Base-by-base conservation (phyloP, 2,113 vertebrate genomes). In the Sardina pilchardus region DNA sequence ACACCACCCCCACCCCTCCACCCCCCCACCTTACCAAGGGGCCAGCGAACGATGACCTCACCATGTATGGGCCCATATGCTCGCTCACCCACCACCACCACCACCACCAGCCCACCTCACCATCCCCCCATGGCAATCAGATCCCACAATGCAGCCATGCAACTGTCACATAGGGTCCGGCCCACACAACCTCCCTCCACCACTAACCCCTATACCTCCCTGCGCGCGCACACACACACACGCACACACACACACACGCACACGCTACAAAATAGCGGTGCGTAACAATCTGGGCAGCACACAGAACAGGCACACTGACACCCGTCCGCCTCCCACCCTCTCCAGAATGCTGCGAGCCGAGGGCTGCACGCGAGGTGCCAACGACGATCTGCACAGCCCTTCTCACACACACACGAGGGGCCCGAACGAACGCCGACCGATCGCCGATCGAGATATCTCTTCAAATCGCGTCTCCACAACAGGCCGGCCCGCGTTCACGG, bases 31-130 rank as follows among this genome's bases (percentile, higher is more conserved):
- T 75, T 75, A 75, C 26, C 14, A 75, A 16, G 87, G 82, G 86
- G 88, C 91, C 89, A 93, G 88, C 91, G 83, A 30, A 87, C 86
- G 82, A 86, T 91, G 91, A 92, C 89, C 89, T 93, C 90, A 88
- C 87, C 81, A 14, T 50, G 84, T 63, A 85, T 85, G 84, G 80
- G 36, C 48, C 82, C 83, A 90, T 44, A 45, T 48, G 30, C 82
- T 85, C 84, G 30, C 82, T 85, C 84, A 78, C 1, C 10, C 30
- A 6, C 63, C 3, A 6, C 71, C 1, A 1, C 26, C 71, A 87
- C 81, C 78, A 75, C 83, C 85, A 82, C 6, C 53, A 56, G n/a
- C n/a, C n/a, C 85, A 67, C 53, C 19, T 16, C 71, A 0, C 44
- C 81, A 71, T 36, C 71, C 71, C 59, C 59, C 43, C 2, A 19